A percentile compares a stretch with the other conserved stretches of the same genome.
Evolutionary conservation across 2,888 invertebrate species (phyloP).

Genomic region (Nipponacmea schrenckii): DNA sequence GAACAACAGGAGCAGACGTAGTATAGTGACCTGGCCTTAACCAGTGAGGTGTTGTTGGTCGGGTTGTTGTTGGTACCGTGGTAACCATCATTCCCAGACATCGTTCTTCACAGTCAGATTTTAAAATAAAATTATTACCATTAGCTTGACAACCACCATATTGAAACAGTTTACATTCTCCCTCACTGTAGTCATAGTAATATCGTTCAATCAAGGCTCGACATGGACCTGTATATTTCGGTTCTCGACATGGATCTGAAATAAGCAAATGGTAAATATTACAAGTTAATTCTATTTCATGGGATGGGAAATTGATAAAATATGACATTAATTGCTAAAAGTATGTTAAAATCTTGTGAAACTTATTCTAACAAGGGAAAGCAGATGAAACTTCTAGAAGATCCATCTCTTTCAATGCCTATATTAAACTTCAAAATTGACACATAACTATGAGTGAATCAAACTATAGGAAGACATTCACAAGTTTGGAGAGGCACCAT

Average conservation of each 20-base stretch:
- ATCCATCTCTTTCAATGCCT: too few relatives aligned
- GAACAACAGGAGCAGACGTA: too few relatives aligned
- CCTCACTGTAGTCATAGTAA: slow-evolving; percentile 79
- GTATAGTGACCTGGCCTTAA: neutral
- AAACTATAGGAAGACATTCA: too few relatives aligned
- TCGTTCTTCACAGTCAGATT: slow-evolving; percentile 40
- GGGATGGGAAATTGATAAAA: too few relatives aligned
- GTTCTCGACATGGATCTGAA: slow-evolving; percentile 34
- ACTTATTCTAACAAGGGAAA: too few relatives aligned
- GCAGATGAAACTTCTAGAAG: too few relatives aligned
- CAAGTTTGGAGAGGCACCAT: too few relatives aligned
- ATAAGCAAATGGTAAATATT: neutral
- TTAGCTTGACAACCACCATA: slow-evolving; percentile 91
- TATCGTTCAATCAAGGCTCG: slow-evolving; percentile 75
- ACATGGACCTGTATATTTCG: slow-evolving; percentile 79
- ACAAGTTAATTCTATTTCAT: too few relatives aligned
- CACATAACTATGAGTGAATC: neutral
- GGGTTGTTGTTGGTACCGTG: neutral
- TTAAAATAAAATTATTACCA: slow-evolving; percentile 67
- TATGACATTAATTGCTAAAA: too few relatives aligned
- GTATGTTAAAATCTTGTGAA: too few relatives aligned
- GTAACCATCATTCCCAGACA: slow-evolving; percentile 33
- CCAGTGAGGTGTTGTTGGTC: slow-evolving; percentile 10
- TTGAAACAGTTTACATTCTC: slow-evolving; percentile 80
- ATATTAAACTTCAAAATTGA: too few relatives aligned